Conservation (phyloP, 2,113 vertebrate genomes). For the Sorex fumeus region DNA sequence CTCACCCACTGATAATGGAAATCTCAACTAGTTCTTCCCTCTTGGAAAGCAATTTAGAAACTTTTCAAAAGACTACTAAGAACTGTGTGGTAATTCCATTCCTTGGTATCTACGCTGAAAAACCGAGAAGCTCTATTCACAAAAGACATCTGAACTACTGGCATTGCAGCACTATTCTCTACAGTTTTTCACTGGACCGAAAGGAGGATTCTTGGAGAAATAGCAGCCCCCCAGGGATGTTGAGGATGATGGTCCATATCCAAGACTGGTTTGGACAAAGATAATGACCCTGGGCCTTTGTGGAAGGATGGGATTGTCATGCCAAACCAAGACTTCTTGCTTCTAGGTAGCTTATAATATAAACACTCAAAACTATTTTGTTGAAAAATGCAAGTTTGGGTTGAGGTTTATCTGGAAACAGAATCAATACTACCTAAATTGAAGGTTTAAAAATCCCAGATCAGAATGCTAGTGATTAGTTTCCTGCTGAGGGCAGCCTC, state of each 20-base stretch:
- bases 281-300: background rate
- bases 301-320: background rate
- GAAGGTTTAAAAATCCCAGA: background rate
- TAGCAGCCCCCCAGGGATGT: background rate
- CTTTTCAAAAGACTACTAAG: too few relatives aligned
- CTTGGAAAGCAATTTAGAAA: too few relatives aligned
- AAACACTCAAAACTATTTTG: conserved; percentile 14
- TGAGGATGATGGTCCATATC: background rate
- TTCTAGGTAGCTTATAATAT: background rate
- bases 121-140: too few relatives aligned
- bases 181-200: background rate
- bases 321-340: background rate
- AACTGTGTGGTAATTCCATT: too few relatives aligned
- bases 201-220: background rate
- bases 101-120: too few relatives aligned
- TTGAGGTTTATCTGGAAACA: background rate
- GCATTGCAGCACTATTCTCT: background rate
- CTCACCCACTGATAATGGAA: too few relatives aligned
- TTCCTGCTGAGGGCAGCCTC: background rate
- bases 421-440: background rate
- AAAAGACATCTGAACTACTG: too few relatives aligned
- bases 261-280: background rate
- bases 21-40: too few relatives aligned
- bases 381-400: background rate
- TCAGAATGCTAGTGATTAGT: background rate